A percentile compares a stretch with the other conserved stretches of the same genome.
phyloP scores from a whole-genome alignment of 2,888 invertebrate genomes.

The Dynastes grantii region DNA sequence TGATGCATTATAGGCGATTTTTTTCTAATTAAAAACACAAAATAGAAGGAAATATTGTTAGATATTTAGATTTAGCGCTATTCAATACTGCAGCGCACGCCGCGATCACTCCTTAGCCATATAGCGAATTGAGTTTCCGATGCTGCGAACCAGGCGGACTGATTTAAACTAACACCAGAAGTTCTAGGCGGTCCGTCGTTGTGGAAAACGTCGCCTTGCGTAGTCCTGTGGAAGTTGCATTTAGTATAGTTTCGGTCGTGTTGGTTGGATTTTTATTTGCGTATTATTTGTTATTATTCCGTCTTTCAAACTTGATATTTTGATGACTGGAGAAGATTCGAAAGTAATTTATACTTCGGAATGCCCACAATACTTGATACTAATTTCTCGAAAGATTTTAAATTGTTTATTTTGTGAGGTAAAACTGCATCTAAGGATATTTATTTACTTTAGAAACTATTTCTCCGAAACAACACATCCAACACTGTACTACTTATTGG shows the following conservation, averaged over 20 bases:
- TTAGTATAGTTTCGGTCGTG: conserved; percentile 14
- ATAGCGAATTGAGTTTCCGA: conserved; percentile 27
- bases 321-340: not conserved
- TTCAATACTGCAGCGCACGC: not conserved
- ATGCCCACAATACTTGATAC: too few relatives aligned
- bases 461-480: too few relatives aligned
- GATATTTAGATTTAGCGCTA: not conserved
- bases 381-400: too few relatives aligned
- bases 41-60: not conserved
- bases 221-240: conserved; percentile 34
- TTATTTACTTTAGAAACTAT: too few relatives aligned
- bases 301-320: not conserved
- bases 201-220: conserved; percentile 39
- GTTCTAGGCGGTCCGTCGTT: conserved; percentile 29
- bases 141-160: conserved; percentile 37
- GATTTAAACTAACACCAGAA: conserved; percentile 42
- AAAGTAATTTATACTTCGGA: not conserved
- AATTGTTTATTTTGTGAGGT: too few relatives aligned
- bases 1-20: not conserved
- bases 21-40: not conserved
- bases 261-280: not conserved
- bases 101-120: conserved; percentile 1
- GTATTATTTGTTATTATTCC: not conserved
- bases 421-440: too few relatives aligned
- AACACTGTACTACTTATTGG: too few relatives aligned